Percentiles rank a stretch among this genome's conserved stretches.
phyloP scores from a whole-genome alignment of 2,113 vertebrate species.

The Calidris pugnax region DNA sequence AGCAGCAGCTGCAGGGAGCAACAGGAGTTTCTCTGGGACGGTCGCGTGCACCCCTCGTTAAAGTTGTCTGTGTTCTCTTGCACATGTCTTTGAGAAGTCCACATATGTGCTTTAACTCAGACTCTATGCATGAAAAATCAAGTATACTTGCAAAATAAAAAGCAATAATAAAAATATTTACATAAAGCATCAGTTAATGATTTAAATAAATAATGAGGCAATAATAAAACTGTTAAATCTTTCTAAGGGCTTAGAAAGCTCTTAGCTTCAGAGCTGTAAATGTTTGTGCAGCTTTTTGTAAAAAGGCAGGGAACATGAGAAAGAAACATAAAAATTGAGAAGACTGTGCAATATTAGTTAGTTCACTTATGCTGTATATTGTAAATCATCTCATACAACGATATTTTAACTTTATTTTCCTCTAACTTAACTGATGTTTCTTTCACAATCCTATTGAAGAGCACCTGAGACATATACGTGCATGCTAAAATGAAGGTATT shows the following conservation, averaged over 20 bases:
- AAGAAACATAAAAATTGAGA: background rate
- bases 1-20: background rate
- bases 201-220: constrained; percentile 41
- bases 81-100: background rate
- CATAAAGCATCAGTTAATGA: background rate
- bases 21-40: background rate
- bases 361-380: background rate
- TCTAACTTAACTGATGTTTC: background rate
- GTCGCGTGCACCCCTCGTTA: background rate
- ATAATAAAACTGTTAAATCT: constrained; percentile 39
- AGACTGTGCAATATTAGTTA: background rate
- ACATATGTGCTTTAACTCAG: background rate
- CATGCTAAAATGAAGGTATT: background rate
- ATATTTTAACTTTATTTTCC: background rate
- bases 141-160: background rate
- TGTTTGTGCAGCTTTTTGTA: background rate
- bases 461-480: background rate
- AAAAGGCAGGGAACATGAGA: background rate
- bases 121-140: background rate
- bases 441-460: background rate
- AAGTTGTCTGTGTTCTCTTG: background rate
- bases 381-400: background rate
- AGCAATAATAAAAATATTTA: background rate
- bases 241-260: background rate
- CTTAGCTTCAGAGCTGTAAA: background rate